phyloP scores from a whole-genome alignment of 2,113 vertebrate species.

The Xiphophorus couchianus region DNA sequence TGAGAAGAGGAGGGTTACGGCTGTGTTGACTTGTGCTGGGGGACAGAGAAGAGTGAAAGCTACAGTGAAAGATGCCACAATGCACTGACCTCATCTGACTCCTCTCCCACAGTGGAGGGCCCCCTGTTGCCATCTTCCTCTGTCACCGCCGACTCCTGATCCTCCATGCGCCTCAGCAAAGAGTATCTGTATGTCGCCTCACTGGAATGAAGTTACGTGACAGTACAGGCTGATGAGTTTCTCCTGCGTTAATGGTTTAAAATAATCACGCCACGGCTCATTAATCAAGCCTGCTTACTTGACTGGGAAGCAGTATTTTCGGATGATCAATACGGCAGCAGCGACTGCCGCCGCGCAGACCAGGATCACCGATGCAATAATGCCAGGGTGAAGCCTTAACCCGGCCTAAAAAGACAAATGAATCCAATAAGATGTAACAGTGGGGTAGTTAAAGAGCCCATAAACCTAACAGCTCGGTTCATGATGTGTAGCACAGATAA shows the following conservation, averaged over 20 bases:
- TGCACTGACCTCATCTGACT: constrained; percentile 77
- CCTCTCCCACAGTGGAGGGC: constrained; percentile 54
- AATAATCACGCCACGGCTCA: constrained; percentile 44
- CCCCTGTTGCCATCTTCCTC: constrained; percentile 49
- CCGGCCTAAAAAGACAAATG: constrained; percentile 70
- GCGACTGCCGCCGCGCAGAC: constrained; percentile 58
- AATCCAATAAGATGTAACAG: constrained; percentile 71
- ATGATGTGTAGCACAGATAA: constrained; percentile 69
- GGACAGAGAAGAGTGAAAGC: constrained; percentile 35
- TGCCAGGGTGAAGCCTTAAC: constrained; percentile 72
- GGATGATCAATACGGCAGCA: constrained; percentile 74
- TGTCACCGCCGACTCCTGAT: constrained; percentile 51
- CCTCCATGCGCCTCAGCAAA: constrained; percentile 68
- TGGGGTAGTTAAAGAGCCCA: constrained; percentile 69
- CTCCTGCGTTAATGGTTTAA: constrained; percentile 23
- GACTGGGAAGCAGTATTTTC: constrained; percentile 77
- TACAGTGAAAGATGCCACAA: constrained; percentile 31
- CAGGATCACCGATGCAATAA: constrained; percentile 75
- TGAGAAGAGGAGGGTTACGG: constrained; percentile 45
- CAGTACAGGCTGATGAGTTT: constrained; percentile 25
- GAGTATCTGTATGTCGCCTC: constrained; percentile 76
- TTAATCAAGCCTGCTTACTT: constrained; percentile 67
- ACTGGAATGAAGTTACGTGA: constrained; percentile 61
- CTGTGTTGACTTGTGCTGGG: constrained; percentile 31
- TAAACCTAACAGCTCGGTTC: constrained; percentile 65